Percentiles rank a stretch among this genome's conserved stretches.
Conservation (phyloP, 2,888 invertebrate species). For the Norana najaformis region DNA sequence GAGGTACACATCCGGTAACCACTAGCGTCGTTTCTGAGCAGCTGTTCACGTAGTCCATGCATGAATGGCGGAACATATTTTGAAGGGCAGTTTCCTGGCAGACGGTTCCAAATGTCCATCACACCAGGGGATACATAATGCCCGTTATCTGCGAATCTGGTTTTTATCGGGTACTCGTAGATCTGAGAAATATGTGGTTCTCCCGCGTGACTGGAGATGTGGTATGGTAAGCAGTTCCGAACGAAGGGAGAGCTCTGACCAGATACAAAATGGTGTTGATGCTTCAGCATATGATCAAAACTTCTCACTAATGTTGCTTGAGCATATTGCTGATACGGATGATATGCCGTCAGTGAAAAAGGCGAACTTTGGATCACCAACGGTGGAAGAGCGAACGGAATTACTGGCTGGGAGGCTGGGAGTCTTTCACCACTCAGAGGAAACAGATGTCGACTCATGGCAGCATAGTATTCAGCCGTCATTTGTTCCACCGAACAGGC, state of each 20-base stretch:
- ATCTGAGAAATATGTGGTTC: not conserved
- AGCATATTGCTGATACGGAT: not conserved
- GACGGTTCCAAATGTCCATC: not conserved
- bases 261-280: not conserved
- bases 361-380: not conserved
- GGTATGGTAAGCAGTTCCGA: not conserved
- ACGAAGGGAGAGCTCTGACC: not conserved
- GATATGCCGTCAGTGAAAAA: not conserved
- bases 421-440: not conserved
- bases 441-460: not conserved
- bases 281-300: not conserved
- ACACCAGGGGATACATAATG: not conserved
- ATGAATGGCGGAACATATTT: not conserved
- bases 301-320: not conserved
- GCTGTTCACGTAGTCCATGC: not conserved
- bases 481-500: not conserved
- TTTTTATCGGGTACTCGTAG: not conserved
- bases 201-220: not conserved
- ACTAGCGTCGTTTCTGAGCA: not conserved
- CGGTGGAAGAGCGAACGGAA: not conserved
- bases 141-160: not conserved
- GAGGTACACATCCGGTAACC: not conserved
- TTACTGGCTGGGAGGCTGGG: not conserved
- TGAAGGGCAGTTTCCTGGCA: not conserved
- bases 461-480: not conserved